Evolutionary conservation across 2,797 vertebrate species (phyloP).

Genomic region (Erithacus rubecula): DNA sequence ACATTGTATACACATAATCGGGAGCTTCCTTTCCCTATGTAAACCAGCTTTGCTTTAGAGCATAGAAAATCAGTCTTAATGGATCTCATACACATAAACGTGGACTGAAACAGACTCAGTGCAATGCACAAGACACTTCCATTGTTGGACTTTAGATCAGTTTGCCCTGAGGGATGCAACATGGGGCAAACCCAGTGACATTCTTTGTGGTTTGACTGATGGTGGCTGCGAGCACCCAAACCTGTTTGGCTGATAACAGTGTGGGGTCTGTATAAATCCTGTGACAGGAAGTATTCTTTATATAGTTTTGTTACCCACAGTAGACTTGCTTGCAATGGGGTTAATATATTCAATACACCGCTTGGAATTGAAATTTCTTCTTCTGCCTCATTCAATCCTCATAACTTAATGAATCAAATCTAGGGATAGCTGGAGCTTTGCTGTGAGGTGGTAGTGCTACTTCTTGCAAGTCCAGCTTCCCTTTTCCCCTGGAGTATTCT

Average conservation of each 20-base stretch:
- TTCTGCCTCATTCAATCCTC: neutral
- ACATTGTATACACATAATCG: neutral
- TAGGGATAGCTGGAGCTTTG: neutral
- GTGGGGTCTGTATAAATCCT: rapidly evolving
- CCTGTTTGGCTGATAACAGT: neutral
- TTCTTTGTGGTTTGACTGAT: neutral
- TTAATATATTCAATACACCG: neutral
- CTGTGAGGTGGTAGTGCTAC: neutral
- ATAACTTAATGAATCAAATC: neutral
- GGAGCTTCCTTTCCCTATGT: neutral
- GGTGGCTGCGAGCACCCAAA: neutral
- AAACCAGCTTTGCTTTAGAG: neutral
- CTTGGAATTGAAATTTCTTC: neutral
- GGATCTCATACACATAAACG: neutral
- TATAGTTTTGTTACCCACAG: neutral
- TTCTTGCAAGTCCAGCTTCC: neutral
- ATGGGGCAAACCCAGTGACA: rapidly evolving
- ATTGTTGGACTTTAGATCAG: neutral
- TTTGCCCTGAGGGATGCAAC: neutral
- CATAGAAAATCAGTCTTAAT: neutral
- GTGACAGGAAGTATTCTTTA: neutral
- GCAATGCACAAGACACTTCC: neutral
- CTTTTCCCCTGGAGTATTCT: rapidly evolving
- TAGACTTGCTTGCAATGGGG: neutral
- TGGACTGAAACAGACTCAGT: neutral